Base-by-base conservation (phyloP, 2,888 invertebrate genomes). In the Epiblema foenella region DNA sequence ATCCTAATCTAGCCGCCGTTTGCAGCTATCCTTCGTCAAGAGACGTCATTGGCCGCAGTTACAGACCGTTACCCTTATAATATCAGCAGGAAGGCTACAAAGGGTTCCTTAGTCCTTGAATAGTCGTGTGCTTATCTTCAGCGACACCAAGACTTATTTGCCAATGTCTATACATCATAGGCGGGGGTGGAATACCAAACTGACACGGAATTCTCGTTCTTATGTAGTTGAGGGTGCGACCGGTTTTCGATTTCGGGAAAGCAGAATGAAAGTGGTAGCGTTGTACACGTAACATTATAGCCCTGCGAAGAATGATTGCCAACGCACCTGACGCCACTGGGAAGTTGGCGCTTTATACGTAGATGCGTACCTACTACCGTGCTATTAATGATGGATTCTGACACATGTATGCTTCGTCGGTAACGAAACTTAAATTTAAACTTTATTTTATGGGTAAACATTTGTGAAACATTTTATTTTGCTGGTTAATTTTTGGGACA, bases 261-360 rank as follows among this genome's bases (percentile, higher is more conserved):
- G 56, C 60, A 70, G 74, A 75, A 76, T 75, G 76, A 66, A 72
- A 33, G 10, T 37, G 59, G 73, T 69, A 73, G 73, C 69, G 72
- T 68, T 77, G 68, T 76, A 72, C 74, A 70, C 72, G 75, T 58
- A 76, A 77, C 77, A 77, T 83, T 79, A 81, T 76, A 81, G 75
- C 76, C 75, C 72, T 78, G 78, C 74, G 81, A 83, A 83, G 81
- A 84, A 83, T 84, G 81, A 83, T 81, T 75, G 77, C 77, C 63
- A 69, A 75, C 77, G 76, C 83, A 84, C 86, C 85, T 85, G 85
- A 79, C 78, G 77, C 78, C 72, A 15, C 74, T 75, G 75, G 75
- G 77, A 83, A 83, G 81, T 83, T 82, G 76, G 79, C 81, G 81
- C 81, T 82, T 81, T 79, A 77, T 74, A 20, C 24, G 33, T 39